A percentile compares a stretch with the other conserved stretches of the same genome.
Conservation (phyloP, 2,797 vertebrate genomes). For the Podargus strigoides region DNA sequence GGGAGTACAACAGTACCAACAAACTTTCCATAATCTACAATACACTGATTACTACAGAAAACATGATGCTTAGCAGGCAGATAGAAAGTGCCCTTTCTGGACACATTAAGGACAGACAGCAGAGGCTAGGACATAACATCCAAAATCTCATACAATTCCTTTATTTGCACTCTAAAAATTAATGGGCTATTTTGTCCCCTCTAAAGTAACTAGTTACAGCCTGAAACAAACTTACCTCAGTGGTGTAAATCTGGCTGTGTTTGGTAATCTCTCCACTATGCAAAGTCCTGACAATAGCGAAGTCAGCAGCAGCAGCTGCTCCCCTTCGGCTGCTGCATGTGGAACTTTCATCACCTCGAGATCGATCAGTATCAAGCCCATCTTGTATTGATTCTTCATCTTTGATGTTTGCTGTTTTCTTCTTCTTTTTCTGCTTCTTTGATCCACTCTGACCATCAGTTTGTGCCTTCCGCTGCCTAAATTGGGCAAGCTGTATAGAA, state of each 20-base stretch:
- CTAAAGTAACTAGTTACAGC: too few species aligned
- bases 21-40: not conserved
- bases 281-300: constrained; percentile 76
- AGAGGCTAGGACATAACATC: not conserved
- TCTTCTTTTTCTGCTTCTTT: constrained; percentile 91
- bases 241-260: constrained; percentile 82
- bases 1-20: not conserved
- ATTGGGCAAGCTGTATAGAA: constrained; percentile 86
- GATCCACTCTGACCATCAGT: constrained; percentile 81
- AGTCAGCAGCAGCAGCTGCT: constrained; percentile 73
- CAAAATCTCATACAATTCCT: not conserved
- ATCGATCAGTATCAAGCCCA: constrained; percentile 64
- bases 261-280: constrained; percentile 80
- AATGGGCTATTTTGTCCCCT: not conserved
- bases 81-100: not conserved
- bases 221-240: constrained; percentile 81
- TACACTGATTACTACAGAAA: not conserved
- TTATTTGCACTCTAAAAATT: not conserved
- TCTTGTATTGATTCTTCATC: constrained; percentile 68
- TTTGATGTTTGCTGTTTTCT: constrained; percentile 75
- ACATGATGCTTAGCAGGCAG: not conserved
- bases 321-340: constrained; percentile 62
- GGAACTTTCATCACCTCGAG: constrained; percentile 69
- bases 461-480: constrained; percentile 89
- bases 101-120: not conserved